Evolutionary conservation across 2,888 invertebrate genomes (phyloP).

Genomic region (Drosophila yooni): DNA sequence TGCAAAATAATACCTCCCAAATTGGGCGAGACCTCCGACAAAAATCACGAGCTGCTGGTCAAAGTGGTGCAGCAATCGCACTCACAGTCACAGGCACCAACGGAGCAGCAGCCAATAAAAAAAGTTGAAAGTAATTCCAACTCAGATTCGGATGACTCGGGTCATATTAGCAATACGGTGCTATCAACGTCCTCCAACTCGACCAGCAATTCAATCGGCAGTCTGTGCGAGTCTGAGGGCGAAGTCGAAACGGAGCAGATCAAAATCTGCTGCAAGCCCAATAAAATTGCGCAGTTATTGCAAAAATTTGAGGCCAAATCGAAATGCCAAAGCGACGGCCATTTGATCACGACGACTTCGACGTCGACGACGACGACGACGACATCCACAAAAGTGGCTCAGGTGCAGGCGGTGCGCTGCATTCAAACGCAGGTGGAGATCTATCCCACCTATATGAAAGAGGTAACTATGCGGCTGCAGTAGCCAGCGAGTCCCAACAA

Average conservation of each 20-base stretch:
- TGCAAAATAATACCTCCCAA: slow-evolving; percentile 84
- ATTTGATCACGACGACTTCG: slow-evolving; percentile 30
- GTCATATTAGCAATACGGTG: slow-evolving; percentile 89
- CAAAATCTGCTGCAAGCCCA: slow-evolving; percentile 55
- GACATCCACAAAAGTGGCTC: slow-evolving; percentile 68
- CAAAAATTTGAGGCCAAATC: slow-evolving; percentile 81
- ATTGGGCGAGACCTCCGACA: slow-evolving; percentile 82
- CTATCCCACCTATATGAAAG: slow-evolving; percentile 84
- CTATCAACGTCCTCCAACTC: slow-evolving; percentile 55
- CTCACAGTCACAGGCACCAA: background rate
- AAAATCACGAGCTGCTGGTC: slow-evolving; percentile 82
- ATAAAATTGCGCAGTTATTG: slow-evolving; percentile 80
- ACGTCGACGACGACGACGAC: slow-evolving; percentile 14
- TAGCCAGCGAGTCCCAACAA: slow-evolving; percentile 42
- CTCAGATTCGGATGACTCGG: slow-evolving; percentile 91
- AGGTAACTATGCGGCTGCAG: slow-evolving; percentile 85
- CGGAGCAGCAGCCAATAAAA: slow-evolving; percentile 15
- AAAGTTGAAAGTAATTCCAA: slow-evolving; percentile 45
- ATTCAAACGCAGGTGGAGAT: slow-evolving; percentile 84
- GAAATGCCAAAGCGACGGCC: slow-evolving; percentile 24
- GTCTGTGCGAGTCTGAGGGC: slow-evolving; percentile 70
- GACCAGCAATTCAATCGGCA: slow-evolving; percentile 63
- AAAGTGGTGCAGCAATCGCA: slow-evolving; percentile 74
- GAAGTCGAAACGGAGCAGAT: slow-evolving; percentile 30
- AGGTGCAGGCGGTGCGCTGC: slow-evolving; percentile 82